Percentiles rank a stretch among this genome's conserved stretches.
phyloP scores from a whole-genome alignment of 1,140 invertebrate genomes.

The Philotrypesis tridentata region DNA sequence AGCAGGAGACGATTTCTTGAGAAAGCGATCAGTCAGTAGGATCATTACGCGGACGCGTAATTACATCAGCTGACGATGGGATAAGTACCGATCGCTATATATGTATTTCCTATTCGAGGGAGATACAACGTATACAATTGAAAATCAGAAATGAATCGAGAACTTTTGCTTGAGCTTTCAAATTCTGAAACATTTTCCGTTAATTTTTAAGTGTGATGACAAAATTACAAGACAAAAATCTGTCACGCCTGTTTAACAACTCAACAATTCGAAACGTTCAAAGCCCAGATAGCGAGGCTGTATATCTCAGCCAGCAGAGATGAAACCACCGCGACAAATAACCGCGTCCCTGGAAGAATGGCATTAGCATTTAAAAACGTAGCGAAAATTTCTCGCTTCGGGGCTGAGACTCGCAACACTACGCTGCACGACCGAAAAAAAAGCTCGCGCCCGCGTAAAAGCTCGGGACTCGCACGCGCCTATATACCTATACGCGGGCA shows the following conservation, averaged over 20 bases:
- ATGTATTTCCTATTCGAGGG: neutral
- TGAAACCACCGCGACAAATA: too few relatives aligned
- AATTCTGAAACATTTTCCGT: too few relatives aligned
- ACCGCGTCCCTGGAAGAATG: too few relatives aligned
- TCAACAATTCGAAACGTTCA: too few relatives aligned
- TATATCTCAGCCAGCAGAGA: too few relatives aligned
- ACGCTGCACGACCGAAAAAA: neutral
- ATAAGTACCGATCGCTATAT: neutral
- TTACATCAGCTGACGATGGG: conserved; percentile 24
- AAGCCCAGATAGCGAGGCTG: too few relatives aligned
- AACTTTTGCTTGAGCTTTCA: too few relatives aligned
- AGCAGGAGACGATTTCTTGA: neutral
- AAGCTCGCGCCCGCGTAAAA: neutral
- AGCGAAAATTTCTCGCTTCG: neutral
- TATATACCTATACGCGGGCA: neutral
- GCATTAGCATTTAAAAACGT: conserved; percentile 20
- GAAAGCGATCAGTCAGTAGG: conserved; percentile 8
- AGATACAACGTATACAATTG: neutral
- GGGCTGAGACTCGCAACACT: too few relatives aligned
- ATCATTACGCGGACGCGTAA: conserved; percentile 23
- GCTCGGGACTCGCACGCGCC: neutral
- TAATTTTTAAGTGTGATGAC: too few relatives aligned
- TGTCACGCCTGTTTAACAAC: too few relatives aligned
- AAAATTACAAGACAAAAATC: too few relatives aligned
- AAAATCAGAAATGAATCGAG: too few relatives aligned